These are phyloP conservation scores for Eriocheir sinensis DNA, from an alignment of 1,140 invertebrate species.

Conservation along the genomic window DNA sequence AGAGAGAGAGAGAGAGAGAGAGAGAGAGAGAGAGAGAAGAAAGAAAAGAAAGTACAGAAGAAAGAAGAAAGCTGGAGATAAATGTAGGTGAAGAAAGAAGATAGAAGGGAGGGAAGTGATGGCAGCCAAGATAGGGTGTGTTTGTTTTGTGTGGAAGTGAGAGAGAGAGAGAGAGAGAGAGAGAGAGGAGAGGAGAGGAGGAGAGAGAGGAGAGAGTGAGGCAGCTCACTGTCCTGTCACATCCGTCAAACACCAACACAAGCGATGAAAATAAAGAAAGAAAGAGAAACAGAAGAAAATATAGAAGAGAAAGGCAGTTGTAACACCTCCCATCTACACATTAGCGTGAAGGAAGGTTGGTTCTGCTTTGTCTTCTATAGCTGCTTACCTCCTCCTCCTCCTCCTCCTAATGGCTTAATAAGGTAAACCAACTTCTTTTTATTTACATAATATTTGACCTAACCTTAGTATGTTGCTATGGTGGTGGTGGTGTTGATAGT, in stretches of 20 bases:
- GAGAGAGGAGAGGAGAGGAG: neutral
- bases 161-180: neutral
- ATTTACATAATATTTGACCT: no score
- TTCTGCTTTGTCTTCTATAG: no score
- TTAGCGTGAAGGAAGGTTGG: no score
- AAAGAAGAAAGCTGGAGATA: neutral
- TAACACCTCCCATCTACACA: no score
- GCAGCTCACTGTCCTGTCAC: slow-evolving; percentile 8
- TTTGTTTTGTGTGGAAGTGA: neutral
- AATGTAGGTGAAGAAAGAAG: neutral
- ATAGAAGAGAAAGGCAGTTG: no score
- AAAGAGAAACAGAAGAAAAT: neutral
- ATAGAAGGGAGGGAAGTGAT: neutral
- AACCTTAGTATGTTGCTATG: neutral
- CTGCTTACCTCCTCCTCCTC: no score
- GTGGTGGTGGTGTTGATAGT: neutral
- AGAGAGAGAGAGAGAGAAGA: neutral
- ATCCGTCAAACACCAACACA: neutral
- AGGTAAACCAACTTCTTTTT: no score
- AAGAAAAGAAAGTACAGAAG: no score
- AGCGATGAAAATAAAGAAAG: slow-evolving; percentile 8
- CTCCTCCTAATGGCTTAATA: no score
- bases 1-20: neutral
- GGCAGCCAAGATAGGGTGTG: neutral
- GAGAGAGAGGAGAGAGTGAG: neutral